phyloP scores from a whole-genome alignment of 1,140 invertebrate species.

The Eueides isabella region DNA sequence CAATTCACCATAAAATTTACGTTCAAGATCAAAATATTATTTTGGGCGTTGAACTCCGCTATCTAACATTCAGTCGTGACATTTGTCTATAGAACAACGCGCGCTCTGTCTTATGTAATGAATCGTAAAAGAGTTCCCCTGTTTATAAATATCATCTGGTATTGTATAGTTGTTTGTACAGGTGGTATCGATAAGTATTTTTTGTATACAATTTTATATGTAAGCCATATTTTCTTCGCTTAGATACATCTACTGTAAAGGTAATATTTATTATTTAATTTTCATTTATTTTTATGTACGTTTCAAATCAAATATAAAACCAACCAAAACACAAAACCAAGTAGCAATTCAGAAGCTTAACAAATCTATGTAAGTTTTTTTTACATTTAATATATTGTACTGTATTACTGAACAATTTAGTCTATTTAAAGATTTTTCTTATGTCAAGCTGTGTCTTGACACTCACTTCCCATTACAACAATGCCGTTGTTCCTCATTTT shows the following conservation, averaged over 20 bases:
- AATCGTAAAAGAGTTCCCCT: constrained; percentile 1
- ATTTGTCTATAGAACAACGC: constrained; percentile 5
- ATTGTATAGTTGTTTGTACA: constrained; percentile 13
- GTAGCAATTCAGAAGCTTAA: not conserved
- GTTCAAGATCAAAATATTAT: not conserved
- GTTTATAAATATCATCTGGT: constrained; percentile 20
- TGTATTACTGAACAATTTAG: not conserved
- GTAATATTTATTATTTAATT: too few relatives aligned
- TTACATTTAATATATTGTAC: too few relatives aligned
- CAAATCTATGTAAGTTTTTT: too few relatives aligned
- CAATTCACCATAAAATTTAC: too few relatives aligned
- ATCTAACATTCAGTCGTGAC: constrained; percentile 1
- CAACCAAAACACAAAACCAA: not conserved
- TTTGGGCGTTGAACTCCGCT: constrained; percentile 23
- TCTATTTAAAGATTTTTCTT: not conserved
- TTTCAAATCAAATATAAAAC: not conserved
- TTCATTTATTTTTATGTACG: not conserved
- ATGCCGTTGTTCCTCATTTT: too few relatives aligned
- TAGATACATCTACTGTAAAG: too few relatives aligned
- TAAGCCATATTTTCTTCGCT: not conserved
- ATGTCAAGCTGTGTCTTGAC: too few relatives aligned
- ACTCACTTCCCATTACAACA: too few relatives aligned
- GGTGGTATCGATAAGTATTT: constrained; percentile 8
- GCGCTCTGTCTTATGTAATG: not conserved
- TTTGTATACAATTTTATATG: not conserved